Base-by-base conservation (phyloP, 2,888 invertebrate genomes). In the Drosophila siamana region DNA sequence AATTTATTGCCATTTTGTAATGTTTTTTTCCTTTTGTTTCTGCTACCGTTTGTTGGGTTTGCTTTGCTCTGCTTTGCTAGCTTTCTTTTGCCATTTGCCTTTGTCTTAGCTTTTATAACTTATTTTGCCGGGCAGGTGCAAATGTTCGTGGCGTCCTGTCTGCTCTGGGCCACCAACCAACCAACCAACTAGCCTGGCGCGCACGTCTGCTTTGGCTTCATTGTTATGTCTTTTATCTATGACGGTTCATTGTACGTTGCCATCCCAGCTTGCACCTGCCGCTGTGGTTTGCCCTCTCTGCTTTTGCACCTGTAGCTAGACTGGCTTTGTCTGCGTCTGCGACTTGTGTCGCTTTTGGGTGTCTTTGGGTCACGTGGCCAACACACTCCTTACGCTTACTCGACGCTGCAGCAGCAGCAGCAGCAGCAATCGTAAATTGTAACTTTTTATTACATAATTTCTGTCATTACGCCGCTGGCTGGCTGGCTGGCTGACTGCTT, bases 391-490 rank as follows among this genome's bases (percentile, higher is more conserved):
- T 26, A 3, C 11, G n/a, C n/a, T n/a, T 2, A 48, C 33, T 36
- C 33, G 11, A 33, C 22, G 11, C 48, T 11, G 28, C 61, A 44
- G 52, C 51, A 62, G 74, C 77, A 86, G n/a, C n/a, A n/a, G n/a
- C n/a, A 60, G 59, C 50, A 62, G 74, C 77, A 86, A 87, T 88
- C 89, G 89, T 89, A 89, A 90, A 89, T 89, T 89, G 89, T 81
- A 88, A 86, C 86, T 86, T 90, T 89, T 90, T 90, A 90, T 90
- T 89, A 90, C 88, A 89, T 90, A 89, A 89, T 90, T 89, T 90
- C 86, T 88, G 88, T 85, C 90, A 88, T 90, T 89, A 89, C 85
- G 77, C 79, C 72, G 59, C 78, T 71, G 85, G 68, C 67, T 78
- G 60, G 69, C 60, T 80, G 70, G 28, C 55, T 72, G 72, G 74